phyloP scores from a whole-genome alignment of 2,888 invertebrate genomes.

The Cryptocheilus praepositus region DNA sequence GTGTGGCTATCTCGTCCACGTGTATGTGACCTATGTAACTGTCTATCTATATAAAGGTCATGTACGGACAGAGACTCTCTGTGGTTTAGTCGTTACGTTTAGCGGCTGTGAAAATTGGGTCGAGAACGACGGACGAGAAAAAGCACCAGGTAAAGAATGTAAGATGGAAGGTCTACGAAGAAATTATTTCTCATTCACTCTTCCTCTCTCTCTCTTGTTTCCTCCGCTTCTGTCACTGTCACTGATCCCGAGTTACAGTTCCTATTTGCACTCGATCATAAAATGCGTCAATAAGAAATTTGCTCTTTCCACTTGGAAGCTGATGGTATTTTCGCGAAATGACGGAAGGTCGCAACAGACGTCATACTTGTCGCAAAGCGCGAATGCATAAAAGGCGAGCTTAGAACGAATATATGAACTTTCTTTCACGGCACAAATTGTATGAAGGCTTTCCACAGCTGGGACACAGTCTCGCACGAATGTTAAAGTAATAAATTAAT shows the following conservation, averaged over 20 bases:
- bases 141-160: slow-evolving; percentile 28
- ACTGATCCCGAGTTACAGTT: slow-evolving; percentile 5
- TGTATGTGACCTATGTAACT: too few species aligned
- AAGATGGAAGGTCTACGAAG: slow-evolving; percentile 45
- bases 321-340: too few species aligned
- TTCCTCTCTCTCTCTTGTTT: slow-evolving; percentile 10
- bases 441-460: too few species aligned
- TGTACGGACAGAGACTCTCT: slow-evolving; percentile 13
- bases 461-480: too few species aligned
- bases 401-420: too few species aligned
- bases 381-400: too few species aligned
- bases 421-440: too few species aligned
- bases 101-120: slow-evolving; percentile 39
- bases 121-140: slow-evolving; percentile 18
- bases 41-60: not conserved
- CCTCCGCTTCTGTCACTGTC: slow-evolving; percentile 19
- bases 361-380: too few species aligned
- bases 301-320: too few species aligned
- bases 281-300: slow-evolving; percentile 26
- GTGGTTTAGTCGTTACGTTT: slow-evolving; percentile 18
- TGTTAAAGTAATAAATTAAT: slow-evolving; percentile 41
- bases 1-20: too few species aligned
- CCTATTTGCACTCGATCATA: too few species aligned
- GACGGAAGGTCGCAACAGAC: too few species aligned
- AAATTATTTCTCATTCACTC: slow-evolving; percentile 22